A percentile compares a stretch with the other conserved stretches of the same genome.
These are phyloP conservation scores for Wasmannia auropunctata DNA, from an alignment of 1,140 invertebrate genomes.

Conservation along the genomic window DNA sequence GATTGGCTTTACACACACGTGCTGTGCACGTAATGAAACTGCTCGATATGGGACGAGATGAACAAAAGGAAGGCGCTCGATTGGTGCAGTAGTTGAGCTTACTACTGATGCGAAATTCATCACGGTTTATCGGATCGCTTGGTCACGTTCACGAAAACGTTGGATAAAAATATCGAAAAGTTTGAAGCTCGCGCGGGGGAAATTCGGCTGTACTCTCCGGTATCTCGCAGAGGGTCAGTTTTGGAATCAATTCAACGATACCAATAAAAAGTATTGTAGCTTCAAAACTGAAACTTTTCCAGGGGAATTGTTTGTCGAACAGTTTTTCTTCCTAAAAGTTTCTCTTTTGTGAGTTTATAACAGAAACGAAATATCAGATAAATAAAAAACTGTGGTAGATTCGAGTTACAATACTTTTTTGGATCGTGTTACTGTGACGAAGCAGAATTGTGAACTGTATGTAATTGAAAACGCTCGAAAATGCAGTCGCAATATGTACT, in stretches of 20 bases:
- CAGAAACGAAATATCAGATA: not conserved
- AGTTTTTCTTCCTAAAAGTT: not conserved
- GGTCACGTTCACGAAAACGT: conserved; percentile 2
- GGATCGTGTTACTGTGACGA: not conserved
- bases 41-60: not conserved
- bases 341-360: not conserved
- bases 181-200: not conserved
- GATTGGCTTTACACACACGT: conserved; percentile 1
- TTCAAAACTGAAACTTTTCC: conserved; percentile 7
- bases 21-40: conserved; percentile 13
- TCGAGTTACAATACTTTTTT: not conserved
- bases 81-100: conserved; percentile 54
- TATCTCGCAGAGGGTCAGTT: not conserved
- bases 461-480: not conserved
- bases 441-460: not conserved
- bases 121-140: conserved; percentile 24
- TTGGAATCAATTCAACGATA: conserved; percentile 9
- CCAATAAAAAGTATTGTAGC: not conserved
- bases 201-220: not conserved
- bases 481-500: not conserved
- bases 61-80: not conserved
- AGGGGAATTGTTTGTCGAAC: not conserved
- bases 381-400: not conserved
- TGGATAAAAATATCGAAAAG: conserved; percentile 49
- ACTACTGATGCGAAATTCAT: conserved; percentile 12